Conservation (phyloP, 2,113 vertebrate genomes). For the Tachysurus fulvidraco region DNA sequence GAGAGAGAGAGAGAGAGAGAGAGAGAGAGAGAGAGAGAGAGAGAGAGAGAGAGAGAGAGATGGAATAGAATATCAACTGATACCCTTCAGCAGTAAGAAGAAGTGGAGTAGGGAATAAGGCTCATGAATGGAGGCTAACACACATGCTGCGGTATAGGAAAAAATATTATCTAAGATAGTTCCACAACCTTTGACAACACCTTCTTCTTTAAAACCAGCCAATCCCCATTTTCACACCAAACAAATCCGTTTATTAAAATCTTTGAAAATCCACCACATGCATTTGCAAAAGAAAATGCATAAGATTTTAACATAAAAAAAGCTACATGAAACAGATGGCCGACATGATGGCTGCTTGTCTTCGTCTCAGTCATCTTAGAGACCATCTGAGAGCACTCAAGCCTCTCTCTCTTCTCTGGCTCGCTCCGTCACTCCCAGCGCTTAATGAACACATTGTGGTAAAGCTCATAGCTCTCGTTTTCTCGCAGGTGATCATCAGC, state of each 20-base stretch:
- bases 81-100: constrained; percentile 45
- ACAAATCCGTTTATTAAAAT: neutral
- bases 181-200: constrained; percentile 22
- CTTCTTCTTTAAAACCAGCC: constrained; percentile 39
- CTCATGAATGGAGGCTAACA: constrained; percentile 29
- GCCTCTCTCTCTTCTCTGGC: neutral
- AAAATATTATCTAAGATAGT: constrained; percentile 41
- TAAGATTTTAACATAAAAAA: neutral
- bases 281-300: neutral
- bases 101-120: neutral
- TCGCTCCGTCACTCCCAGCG: constrained; percentile 4
- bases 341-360: neutral
- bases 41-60: constrained; percentile 18
- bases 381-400: constrained; percentile 14
- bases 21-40: constrained; percentile 16
- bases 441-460: constrained; percentile 42
- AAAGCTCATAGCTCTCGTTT: constrained; percentile 30
- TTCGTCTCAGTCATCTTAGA: neutral
- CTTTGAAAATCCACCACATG: neutral
- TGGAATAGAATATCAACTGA: constrained; percentile 50
- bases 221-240: constrained; percentile 36
- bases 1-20: constrained; percentile 13
- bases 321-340: neutral
- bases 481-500: constrained; percentile 40
- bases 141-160: constrained; percentile 43